Conservation (phyloP, 2,797 vertebrate species). For the Myripristis jacobus region DNA sequence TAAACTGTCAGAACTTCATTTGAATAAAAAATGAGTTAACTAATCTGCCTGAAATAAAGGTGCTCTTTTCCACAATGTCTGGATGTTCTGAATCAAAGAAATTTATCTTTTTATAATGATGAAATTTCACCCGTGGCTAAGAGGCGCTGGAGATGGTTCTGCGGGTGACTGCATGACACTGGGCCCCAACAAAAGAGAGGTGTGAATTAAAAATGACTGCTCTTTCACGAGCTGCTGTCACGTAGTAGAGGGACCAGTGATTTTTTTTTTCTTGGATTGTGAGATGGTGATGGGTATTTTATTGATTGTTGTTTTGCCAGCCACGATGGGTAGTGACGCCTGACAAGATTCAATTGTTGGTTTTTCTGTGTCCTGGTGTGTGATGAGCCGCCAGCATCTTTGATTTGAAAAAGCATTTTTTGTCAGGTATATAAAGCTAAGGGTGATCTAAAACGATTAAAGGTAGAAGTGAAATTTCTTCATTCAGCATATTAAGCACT, state of each 20-base stretch:
- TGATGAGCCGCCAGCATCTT: slow-evolving; percentile 1
- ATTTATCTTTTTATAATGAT: slow-evolving; percentile 38
- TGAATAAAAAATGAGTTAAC: slow-evolving; percentile 37
- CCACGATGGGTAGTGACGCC: slow-evolving; percentile 1
- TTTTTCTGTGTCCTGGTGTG: neutral
- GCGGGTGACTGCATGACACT: slow-evolving; percentile 10
- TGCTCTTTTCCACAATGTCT: neutral
- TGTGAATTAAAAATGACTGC: slow-evolving; percentile 39
- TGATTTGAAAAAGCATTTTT: neutral
- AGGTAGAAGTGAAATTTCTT: too few species aligned
- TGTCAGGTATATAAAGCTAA: neutral
- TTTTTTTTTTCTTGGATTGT: slow-evolving; percentile 37
- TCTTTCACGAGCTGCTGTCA: slow-evolving; percentile 20
- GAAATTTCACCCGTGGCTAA: slow-evolving; percentile 18
- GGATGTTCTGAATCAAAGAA: slow-evolving; percentile 44
- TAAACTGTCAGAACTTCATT: neutral
- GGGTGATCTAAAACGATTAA: neutral
- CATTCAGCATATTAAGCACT: too few species aligned
- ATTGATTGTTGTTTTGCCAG: slow-evolving; percentile 19
- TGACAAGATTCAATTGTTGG: neutral
- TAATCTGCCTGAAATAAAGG: slow-evolving; percentile 27
- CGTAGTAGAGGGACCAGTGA: slow-evolving; percentile 14
- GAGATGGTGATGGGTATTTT: neutral
- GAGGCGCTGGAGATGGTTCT: slow-evolving; percentile 21
- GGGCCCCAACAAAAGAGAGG: slow-evolving; percentile 7